These are phyloP conservation scores for Alentia gelatinosa DNA, from an alignment of 2,888 invertebrate species.

Conservation along the genomic window DNA sequence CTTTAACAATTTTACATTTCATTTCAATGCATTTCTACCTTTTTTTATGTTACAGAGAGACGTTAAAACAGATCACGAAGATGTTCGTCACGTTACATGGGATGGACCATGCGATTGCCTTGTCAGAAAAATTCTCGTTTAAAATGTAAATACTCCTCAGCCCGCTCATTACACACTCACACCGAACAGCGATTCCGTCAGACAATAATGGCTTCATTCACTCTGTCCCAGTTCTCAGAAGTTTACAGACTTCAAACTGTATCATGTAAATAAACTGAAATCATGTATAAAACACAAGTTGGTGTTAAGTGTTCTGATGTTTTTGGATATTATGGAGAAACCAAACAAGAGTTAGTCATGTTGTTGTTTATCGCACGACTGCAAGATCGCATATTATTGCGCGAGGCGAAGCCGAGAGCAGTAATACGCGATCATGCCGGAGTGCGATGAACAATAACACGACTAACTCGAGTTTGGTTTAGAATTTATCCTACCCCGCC, in stretches of 20 bases:
- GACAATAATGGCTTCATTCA: background rate
- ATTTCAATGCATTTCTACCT: too few relatives aligned
- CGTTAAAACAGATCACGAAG: slow-evolving; percentile 77
- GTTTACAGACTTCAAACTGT: background rate
- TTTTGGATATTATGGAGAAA: background rate
- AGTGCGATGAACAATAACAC: too few relatives aligned
- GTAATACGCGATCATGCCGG: too few relatives aligned
- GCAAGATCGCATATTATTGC: too few relatives aligned
- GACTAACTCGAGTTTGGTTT: too few relatives aligned
- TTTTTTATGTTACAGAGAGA: slow-evolving; percentile 72
- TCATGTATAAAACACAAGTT: background rate
- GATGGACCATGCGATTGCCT: slow-evolving; percentile 74
- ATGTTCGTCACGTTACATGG: slow-evolving; percentile 77
- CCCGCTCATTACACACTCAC: background rate
- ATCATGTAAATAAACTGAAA: slow-evolving; percentile 1
- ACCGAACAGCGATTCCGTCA: background rate
- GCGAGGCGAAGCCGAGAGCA: too few relatives aligned
- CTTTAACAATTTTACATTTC: too few relatives aligned
- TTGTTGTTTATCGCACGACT: too few relatives aligned
- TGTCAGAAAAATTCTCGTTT: slow-evolving; percentile 65
- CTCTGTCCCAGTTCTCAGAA: background rate
- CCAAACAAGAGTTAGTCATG: too few relatives aligned
- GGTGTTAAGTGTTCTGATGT: background rate
- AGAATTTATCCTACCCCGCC: too few relatives aligned
- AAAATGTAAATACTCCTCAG: slow-evolving; percentile 33